phyloP scores from a whole-genome alignment of 2,797 vertebrate genomes.

The Amblyraja radiata region DNA sequence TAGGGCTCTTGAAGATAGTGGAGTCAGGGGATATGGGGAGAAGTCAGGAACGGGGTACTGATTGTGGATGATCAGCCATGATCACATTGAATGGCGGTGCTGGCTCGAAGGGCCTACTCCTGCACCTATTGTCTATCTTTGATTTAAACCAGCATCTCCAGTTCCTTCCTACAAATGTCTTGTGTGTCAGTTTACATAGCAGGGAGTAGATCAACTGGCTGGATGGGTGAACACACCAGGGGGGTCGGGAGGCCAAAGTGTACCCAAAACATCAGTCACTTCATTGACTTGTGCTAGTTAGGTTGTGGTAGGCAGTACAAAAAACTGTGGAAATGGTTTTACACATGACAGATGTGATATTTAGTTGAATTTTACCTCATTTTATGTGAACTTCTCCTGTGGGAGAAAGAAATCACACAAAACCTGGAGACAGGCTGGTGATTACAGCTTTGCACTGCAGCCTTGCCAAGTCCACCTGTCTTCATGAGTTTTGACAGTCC shows the following conservation, averaged over 20 bases:
- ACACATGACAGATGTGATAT: neutral
- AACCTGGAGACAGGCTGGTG: neutral
- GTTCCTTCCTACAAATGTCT: neutral
- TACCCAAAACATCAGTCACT: too few relatives aligned
- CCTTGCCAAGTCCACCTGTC: conserved; percentile 20
- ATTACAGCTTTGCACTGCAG: neutral
- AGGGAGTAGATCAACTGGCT: neutral
- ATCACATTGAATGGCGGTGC: too few relatives aligned
- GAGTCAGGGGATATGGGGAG: too few relatives aligned
- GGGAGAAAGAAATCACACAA: conserved; percentile 1
- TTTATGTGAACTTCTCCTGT: neutral
- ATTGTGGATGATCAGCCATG: too few relatives aligned
- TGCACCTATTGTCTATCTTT: too few relatives aligned
- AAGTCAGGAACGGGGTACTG: too few relatives aligned
- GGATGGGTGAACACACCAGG: neutral
- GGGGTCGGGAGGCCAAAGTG: neutral
- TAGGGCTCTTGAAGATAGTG: too few relatives aligned
- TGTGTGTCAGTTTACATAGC: neutral
- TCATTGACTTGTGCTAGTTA: neutral
- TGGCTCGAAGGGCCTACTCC: too few relatives aligned
- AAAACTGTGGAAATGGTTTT: neutral
- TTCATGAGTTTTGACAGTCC: conserved; percentile 5
- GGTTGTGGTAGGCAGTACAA: neutral
- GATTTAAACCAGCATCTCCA: too few relatives aligned
- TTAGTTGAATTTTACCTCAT: neutral